Conservation (phyloP, 2,113 vertebrate genomes). For the Aleadryas rufinucha region DNA sequence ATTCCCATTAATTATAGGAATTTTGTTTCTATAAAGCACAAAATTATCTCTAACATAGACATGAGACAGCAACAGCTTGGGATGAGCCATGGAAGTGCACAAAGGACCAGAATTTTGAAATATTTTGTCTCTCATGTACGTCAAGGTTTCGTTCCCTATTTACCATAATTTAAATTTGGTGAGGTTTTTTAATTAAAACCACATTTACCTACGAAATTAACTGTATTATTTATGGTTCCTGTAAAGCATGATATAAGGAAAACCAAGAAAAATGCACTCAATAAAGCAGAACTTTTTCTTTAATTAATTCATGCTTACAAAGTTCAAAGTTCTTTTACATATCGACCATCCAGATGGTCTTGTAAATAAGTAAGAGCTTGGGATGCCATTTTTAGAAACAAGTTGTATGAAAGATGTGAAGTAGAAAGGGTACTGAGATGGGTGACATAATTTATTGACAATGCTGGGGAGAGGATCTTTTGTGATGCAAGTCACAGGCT, state of each 20-base stretch:
- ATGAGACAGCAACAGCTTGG: neutral
- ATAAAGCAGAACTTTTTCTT: neutral
- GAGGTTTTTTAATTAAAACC: accelerated
- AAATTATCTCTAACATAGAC: neutral
- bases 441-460: constrained; percentile 14
- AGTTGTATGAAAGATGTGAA: neutral
- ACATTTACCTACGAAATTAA: neutral
- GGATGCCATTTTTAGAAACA: constrained; percentile 20
- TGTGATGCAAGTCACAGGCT: neutral
- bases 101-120: neutral
- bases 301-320: constrained; percentile 27
- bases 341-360: constrained; percentile 17
- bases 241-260: neutral
- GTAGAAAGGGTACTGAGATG: neutral
- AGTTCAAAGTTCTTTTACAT: neutral
- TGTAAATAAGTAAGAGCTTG: constrained; percentile 16
- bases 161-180: neutral
- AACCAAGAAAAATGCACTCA: neutral
- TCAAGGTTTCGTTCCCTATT: neutral
- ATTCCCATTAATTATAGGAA: neutral
- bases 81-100: neutral
- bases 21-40: neutral
- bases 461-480: neutral
- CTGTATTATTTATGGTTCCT: neutral
- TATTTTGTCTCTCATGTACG: neutral